These are phyloP conservation scores for Variabilichromis moorii DNA, from an alignment of 2,113 vertebrate genomes.

Conservation along the genomic window DNA sequence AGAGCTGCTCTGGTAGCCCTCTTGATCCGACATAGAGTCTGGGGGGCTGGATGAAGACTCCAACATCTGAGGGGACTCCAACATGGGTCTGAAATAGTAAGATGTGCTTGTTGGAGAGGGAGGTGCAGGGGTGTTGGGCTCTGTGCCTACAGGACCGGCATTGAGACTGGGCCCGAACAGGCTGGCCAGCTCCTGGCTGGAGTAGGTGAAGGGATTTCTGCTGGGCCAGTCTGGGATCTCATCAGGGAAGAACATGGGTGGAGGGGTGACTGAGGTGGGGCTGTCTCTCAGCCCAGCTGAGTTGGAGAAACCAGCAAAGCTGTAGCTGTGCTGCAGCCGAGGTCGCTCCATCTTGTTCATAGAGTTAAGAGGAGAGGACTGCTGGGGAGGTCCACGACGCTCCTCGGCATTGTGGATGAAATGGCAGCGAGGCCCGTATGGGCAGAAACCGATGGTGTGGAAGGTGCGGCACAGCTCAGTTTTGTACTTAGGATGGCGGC, in stretches of 20 bases:
- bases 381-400: conserved; percentile 82
- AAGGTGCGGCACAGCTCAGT: conserved; percentile 99
- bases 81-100: conserved; percentile 89
- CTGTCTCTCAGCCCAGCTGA: conserved; percentile 89
- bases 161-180: conserved; percentile 88
- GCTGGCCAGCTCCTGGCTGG: conserved; percentile 97
- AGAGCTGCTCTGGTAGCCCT: conserved; percentile 97
- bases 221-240: conserved; percentile 88
- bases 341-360: conserved; percentile 81
- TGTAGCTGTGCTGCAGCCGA: conserved; percentile 98
- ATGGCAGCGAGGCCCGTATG: conserved; percentile 94
- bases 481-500: conserved; percentile 98
- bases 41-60: conserved; percentile 90
- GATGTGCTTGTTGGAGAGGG: conserved; percentile 79
- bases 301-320: conserved; percentile 91
- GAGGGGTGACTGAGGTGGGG: conserved; percentile 95
- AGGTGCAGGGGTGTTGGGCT: conserved; percentile 61
- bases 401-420: conserved; percentile 98
- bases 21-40: conserved; percentile 96
- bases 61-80: conserved; percentile 88
- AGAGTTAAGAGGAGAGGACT: conserved; percentile 68
- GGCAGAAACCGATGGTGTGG: conserved; percentile 98
- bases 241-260: conserved; percentile 87
- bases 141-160: conserved; percentile 73
- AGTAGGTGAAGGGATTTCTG: conserved; percentile 96